Conservation (phyloP, 92 coral and sea anemone species). For the Anthopleura xanthogrammica region DNA sequence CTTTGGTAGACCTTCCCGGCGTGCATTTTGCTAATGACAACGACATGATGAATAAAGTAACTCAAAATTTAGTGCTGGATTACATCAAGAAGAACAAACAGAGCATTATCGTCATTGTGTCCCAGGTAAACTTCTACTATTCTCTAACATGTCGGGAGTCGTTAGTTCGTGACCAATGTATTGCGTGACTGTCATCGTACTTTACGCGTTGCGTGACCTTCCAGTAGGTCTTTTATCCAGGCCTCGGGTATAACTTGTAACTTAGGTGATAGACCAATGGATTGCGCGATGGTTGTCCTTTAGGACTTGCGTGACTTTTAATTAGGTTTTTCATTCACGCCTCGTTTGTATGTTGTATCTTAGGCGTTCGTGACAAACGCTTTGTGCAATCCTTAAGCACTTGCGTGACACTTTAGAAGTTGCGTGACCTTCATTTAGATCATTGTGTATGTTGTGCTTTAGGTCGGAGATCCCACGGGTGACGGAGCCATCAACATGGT, state of each 20-base stretch:
- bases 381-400: too few relatives aligned
- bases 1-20: slow-evolving; percentile 84
- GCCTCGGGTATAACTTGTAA: too few relatives aligned
- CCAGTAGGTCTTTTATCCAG: neutral
- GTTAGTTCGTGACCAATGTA: neutral
- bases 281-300: too few relatives aligned
- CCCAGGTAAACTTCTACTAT: slow-evolving; percentile 8
- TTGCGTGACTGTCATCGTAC: neutral
- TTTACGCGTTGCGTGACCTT: neutral
- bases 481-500: slow-evolving; percentile 82
- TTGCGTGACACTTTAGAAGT: neutral
- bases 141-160: neutral
- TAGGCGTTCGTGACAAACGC: neutral
- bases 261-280: too few relatives aligned
- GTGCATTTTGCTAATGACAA: slow-evolving; percentile 83
- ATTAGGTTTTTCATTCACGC: too few relatives aligned
- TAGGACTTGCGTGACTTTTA: too few relatives aligned
- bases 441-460: slow-evolving; percentile 20
- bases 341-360: too few relatives aligned
- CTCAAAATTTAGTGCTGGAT: slow-evolving; percentile 63
- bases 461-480: slow-evolving; percentile 88
- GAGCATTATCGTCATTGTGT: slow-evolving; percentile 67
- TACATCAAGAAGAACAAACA: slow-evolving; percentile 75
- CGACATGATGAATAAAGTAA: slow-evolving; percentile 61
- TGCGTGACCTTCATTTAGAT: neutral